These are phyloP conservation scores for Penaeus japonicus DNA, from an alignment of 1,140 invertebrate genomes.

Conservation along the genomic window DNA sequence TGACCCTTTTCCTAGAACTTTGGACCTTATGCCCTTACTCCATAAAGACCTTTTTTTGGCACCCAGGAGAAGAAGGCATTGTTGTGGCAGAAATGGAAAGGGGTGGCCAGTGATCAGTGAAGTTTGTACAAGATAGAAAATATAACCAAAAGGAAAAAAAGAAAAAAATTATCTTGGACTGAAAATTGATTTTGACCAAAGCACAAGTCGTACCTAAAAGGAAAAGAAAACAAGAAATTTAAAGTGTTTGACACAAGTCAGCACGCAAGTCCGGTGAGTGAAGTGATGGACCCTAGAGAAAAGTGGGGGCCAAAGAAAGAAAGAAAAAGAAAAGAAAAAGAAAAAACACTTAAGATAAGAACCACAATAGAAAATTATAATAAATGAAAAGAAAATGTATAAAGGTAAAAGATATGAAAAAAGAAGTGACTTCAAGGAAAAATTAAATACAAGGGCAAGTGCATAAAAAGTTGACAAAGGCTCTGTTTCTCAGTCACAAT, in stretches of 20 bases:
- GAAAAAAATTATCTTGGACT: not conserved
- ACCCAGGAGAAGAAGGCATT: slow-evolving; percentile 42
- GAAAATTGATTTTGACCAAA: slow-evolving; percentile 9
- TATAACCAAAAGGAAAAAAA: not conserved
- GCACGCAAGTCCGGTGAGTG: not conserved
- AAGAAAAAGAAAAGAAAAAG: too few relatives aligned
- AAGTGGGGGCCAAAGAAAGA: too few relatives aligned
- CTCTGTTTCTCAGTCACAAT: slow-evolving; percentile 39
- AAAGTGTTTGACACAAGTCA: not conserved
- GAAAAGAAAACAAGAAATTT: slow-evolving; percentile 20
- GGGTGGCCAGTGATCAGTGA: slow-evolving; percentile 19
- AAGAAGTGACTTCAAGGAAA: not conserved
- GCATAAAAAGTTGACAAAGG: slow-evolving; percentile 50
- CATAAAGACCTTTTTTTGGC: slow-evolving; percentile 50
- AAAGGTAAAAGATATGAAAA: too few relatives aligned
- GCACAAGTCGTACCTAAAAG: slow-evolving; percentile 33
- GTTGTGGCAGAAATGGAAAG: slow-evolving; percentile 50
- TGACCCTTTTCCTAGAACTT: slow-evolving; percentile 50
- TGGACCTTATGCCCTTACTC: slow-evolving; percentile 54
- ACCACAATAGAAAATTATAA: too few relatives aligned
- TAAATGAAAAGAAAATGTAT: too few relatives aligned
- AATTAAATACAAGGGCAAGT: slow-evolving; percentile 35
- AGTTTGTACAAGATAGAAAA: not conserved
- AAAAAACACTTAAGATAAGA: too few relatives aligned
- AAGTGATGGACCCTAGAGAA: too few relatives aligned